A percentile compares a stretch with the other conserved stretches of the same genome.
Evolutionary conservation across 2,888 invertebrate species (phyloP).

Genomic region (Sphecodes monilicornis): DNA sequence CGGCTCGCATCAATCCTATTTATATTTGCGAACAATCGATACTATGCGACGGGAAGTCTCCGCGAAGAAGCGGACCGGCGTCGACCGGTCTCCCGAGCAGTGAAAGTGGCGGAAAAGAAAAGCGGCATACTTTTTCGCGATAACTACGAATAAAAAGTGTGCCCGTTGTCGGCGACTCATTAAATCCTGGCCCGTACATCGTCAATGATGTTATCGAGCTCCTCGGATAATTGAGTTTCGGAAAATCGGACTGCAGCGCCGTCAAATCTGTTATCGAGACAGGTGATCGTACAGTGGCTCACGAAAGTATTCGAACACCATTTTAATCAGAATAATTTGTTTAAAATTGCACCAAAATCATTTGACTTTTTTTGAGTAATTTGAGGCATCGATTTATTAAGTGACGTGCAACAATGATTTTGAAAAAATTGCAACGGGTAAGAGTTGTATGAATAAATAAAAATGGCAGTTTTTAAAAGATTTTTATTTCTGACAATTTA

Average conservation of each 20-base stretch:
- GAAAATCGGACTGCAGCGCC: not conserved
- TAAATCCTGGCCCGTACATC: not conserved
- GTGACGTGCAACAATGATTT: too few species aligned
- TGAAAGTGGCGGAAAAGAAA: not conserved
- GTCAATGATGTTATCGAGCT: not conserved
- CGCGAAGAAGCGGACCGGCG: not conserved
- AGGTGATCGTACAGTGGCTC: too few species aligned
- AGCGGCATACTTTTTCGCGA: not conserved
- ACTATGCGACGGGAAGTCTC: not conserved
- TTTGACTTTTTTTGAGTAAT: too few species aligned
- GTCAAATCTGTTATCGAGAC: not conserved
- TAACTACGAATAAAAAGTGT: not conserved
- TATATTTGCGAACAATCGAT: slow-evolving; percentile 46
- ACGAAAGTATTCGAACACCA: too few species aligned
- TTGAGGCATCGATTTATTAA: too few species aligned
- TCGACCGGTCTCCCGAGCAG: not conserved
- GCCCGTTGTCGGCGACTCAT: not conserved
- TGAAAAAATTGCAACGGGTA: too few species aligned
- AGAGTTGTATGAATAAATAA: too few species aligned
- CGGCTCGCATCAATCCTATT: slow-evolving; percentile 37
- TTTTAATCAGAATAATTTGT: too few species aligned
- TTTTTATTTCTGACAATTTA: too few species aligned
- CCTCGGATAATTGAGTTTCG: not conserved
- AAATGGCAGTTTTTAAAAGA: too few species aligned
- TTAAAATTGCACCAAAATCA: too few species aligned